These are phyloP conservation scores for Harmothoe impar DNA, from an alignment of 2,888 invertebrate genomes.

Conservation along the genomic window DNA sequence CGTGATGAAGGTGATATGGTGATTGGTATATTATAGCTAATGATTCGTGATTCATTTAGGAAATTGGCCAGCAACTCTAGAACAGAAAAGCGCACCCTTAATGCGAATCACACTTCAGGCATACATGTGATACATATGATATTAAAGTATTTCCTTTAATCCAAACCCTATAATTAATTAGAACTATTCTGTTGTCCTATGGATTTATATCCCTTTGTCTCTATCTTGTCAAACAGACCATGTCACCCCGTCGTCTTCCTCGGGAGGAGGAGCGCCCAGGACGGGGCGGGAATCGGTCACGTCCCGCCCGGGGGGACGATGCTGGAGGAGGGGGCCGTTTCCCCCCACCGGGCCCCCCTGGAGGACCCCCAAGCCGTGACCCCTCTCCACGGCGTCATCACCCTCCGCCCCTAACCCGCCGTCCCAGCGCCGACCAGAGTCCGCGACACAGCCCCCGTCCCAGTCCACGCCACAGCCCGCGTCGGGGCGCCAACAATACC, in stretches of 20 bases:
- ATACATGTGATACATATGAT: too few species aligned
- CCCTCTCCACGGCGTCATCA: neutral
- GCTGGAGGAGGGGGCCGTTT: neutral
- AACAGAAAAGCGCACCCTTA: too few species aligned
- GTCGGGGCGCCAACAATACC: neutral
- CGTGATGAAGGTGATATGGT: too few species aligned
- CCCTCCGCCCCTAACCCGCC: neutral
- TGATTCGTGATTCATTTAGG: too few species aligned
- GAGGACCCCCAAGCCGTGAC: neutral
- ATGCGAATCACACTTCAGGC: too few species aligned
- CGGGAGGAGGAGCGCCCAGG: neutral
- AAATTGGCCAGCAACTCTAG: too few species aligned
- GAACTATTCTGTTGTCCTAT: neutral
- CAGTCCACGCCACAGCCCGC: slow-evolving; percentile 26
- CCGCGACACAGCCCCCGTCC: neutral
- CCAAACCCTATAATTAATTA: too few species aligned
- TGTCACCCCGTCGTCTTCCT: slow-evolving; percentile 16
- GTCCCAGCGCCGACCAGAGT: neutral
- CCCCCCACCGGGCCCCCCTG: neutral
- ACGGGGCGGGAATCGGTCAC: neutral
- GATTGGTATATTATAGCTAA: too few species aligned
- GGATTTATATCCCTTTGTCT: neutral
- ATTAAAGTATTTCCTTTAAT: too few species aligned
- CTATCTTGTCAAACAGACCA: neutral
- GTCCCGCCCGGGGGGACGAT: neutral